phyloP scores from a whole-genome alignment of 2,113 vertebrate genomes.

The Ageneiosus marmoratus region DNA sequence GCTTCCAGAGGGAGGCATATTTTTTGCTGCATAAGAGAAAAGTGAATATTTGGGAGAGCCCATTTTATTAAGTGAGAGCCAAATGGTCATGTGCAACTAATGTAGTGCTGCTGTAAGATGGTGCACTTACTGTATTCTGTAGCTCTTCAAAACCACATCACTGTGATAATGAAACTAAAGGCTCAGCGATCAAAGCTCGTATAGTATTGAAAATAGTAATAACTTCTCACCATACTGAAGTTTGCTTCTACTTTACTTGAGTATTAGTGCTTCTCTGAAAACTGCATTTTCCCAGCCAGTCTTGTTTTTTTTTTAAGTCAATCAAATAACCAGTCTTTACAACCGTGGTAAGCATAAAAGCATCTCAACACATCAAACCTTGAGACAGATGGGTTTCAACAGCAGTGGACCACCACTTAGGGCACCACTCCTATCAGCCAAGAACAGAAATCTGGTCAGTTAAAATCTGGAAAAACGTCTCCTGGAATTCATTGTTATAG shows the following conservation, averaged over 20 bases:
- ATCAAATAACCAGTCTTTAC: background rate
- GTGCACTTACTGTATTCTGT: background rate
- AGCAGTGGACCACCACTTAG: background rate
- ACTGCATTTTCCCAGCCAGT: background rate
- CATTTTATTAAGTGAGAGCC: conserved; percentile 16
- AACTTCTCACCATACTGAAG: background rate
- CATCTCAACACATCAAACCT: background rate
- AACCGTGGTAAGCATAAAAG: background rate
- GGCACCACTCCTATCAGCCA: background rate
- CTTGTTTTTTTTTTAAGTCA: background rate
- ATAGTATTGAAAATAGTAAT: background rate
- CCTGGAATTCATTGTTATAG: background rate
- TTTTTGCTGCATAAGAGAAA: conserved; percentile 19
- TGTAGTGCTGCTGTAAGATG: background rate
- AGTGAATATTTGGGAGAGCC: background rate
- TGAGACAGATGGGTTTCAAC: background rate
- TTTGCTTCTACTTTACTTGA: background rate
- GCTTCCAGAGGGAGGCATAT: conserved; percentile 1
- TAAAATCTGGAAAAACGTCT: background rate
- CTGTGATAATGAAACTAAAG: background rate
- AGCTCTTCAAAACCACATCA: background rate
- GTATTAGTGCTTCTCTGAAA: background rate
- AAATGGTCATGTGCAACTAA: conserved; percentile 15
- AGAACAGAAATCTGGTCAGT: background rate
- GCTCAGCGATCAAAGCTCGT: background rate